phyloP scores from a whole-genome alignment of 2,888 invertebrate genomes.

The Eristalinus sepulchralis region DNA sequence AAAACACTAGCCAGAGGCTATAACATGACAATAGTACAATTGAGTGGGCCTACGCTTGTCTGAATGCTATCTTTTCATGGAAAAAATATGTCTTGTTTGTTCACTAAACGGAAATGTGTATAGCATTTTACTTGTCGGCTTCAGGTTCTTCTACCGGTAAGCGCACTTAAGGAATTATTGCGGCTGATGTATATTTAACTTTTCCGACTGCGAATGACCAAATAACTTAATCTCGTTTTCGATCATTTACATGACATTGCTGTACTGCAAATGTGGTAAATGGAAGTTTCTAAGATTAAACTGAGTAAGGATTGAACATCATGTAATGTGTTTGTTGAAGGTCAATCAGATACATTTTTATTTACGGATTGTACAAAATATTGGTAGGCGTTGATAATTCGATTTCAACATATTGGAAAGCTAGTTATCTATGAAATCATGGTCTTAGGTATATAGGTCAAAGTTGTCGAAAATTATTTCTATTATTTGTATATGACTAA shows the following conservation, averaged over 20 bases:
- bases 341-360: background rate
- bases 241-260: background rate
- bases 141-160: background rate
- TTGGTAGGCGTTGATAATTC: too few species aligned
- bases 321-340: background rate
- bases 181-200: constrained; percentile 1
- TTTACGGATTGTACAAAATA: too few species aligned
- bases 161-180: constrained; percentile 13
- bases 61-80: background rate
- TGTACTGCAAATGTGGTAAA: background rate
- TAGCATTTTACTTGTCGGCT: background rate
- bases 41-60: background rate
- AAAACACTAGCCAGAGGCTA: background rate
- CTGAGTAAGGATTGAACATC: background rate
- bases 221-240: background rate
- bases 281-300: background rate
- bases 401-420: too few species aligned
- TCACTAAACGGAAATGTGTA: background rate
- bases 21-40: background rate
- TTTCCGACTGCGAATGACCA: background rate
- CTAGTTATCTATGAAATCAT: too few species aligned
- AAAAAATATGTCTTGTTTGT: background rate
- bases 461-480: too few species aligned
- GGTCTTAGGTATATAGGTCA: too few species aligned
- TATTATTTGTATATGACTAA: too few species aligned